Conservation (phyloP, 53 echinoderm and acorn worm species). For the Echinometra lucunter region DNA sequence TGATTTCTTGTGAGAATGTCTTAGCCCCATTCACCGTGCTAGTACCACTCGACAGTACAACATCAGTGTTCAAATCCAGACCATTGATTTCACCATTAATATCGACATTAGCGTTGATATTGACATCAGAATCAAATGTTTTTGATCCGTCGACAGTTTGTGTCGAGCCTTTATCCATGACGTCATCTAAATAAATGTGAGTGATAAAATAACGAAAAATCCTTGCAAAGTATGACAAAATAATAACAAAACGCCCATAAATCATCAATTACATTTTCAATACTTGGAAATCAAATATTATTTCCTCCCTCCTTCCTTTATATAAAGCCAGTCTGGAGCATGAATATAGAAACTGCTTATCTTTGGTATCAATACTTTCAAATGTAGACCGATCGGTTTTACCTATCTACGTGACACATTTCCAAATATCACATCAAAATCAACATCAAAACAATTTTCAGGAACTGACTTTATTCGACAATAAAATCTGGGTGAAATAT, state of each 20-base stretch:
- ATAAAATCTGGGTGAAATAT: no score
- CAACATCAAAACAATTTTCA: no score
- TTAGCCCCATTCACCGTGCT: slow-evolving; percentile 68
- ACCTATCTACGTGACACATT: no score
- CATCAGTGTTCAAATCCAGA: slow-evolving; percentile 72
- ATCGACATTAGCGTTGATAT: slow-evolving; percentile 65
- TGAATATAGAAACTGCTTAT: no score
- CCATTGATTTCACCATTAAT: slow-evolving; percentile 73
- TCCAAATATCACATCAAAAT: no score
- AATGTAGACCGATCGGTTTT: no score
- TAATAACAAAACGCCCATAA: neutral
- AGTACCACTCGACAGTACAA: slow-evolving; percentile 69
- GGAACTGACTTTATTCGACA: no score
- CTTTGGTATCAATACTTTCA: no score
- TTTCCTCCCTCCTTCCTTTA: no score
- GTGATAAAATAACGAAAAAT: neutral
- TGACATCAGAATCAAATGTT: slow-evolving; percentile 68
- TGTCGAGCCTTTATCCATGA: slow-evolving; percentile 67
- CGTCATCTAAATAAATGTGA: slow-evolving; percentile 63
- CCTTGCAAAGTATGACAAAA: neutral
- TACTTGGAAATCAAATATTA: no score
- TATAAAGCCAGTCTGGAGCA: no score
- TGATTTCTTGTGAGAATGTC: slow-evolving; percentile 56
- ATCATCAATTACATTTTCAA: no score
- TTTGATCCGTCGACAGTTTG: slow-evolving; percentile 72